Base-by-base conservation (phyloP, 2,797 vertebrate species). In the Tokudaia tokunoshimensis region DNA sequence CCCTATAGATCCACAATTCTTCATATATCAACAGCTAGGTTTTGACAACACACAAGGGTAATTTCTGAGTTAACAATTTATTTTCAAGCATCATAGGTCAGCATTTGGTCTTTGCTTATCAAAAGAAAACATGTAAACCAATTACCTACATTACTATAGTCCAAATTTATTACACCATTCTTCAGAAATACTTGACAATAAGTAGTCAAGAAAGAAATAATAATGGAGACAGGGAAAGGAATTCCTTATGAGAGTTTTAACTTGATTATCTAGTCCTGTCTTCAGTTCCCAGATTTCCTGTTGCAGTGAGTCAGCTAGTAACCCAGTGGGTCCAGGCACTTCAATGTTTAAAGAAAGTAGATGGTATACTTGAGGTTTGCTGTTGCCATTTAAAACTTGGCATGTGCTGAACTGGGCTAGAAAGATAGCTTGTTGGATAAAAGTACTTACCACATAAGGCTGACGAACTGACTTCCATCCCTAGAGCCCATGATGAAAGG, bases 231-330 rank as follows among this genome's bases (percentile, higher is more conserved):
- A 0, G 9, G 6, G 24, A 82, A 84, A 63, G 1, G 19, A 34
- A 20, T 67, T 93, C 76, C 78, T 50, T 95, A 72, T 74, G 59
- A 70, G 65, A 74, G 31, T 50, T 87, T 13, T 4, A 59, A 81
- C 19, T 67, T 88, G 79, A 93, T 55, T 92, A 76, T 89, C 9
- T 55, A 8, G 19, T 82, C 50, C 24, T 96, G 95, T 96, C 88
- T 85, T 95, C 15, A 31, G 17, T 50, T 63, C 20, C 29, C 91
- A 94, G 81, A 89, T 94, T 97, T 97, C 85, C 91, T 52, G 55
- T 34, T 74, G 65, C 41, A 86, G 52, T 94, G 92, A 96, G 88
- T 95, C 96, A 94, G 92, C 74, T 55, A 81, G 37, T 34, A 57
- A 76, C n/a, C 59, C 52, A 47, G 65, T 1, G 29, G 90, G 65